A percentile compares a stretch with the other conserved stretches of the same genome.
Conservation (phyloP, 1,140 invertebrate species). For the Medauroidea extradentata region DNA sequence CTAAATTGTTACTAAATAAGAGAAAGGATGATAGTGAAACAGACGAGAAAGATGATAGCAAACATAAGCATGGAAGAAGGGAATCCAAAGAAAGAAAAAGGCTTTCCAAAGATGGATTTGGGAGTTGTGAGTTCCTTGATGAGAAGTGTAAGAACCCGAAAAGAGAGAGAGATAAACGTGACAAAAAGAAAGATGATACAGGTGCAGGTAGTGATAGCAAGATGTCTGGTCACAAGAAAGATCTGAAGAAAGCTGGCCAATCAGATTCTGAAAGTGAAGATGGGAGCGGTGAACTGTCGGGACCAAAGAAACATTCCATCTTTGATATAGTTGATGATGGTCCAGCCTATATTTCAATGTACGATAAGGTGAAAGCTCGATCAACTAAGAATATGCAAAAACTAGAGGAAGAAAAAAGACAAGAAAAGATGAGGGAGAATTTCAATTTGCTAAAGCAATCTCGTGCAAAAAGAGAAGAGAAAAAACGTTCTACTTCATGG, state of each 20-base stretch:
- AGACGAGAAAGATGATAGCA: conserved; percentile 25
- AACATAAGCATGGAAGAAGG: conserved; percentile 24
- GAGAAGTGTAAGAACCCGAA: conserved; percentile 2
- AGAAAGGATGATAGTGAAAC: conserved; percentile 14
- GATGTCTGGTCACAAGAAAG: too few relatives aligned
- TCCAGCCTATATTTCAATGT: conserved; percentile 94
- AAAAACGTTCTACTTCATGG: conserved; percentile 81
- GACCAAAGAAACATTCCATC: conserved; percentile 83
- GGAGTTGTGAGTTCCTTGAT: conserved; percentile 14
- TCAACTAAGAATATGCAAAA: conserved; percentile 91
- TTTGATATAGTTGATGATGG: conserved; percentile 88
- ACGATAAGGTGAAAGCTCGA: conserved; percentile 95
- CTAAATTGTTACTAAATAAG: conserved; percentile 4
- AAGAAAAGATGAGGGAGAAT: conserved; percentile 82
- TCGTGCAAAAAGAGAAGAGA: conserved; percentile 75
- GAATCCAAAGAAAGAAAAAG: conserved; percentile 21
- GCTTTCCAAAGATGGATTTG: conserved; percentile 18
- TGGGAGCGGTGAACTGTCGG: conserved; percentile 63
- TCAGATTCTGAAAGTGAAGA: conserved; percentile 49
- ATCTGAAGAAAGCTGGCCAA: conserved; percentile 25
- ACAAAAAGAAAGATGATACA: conserved; percentile 25
- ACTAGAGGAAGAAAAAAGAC: conserved; percentile 80
- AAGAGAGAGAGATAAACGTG: conserved; percentile 13
- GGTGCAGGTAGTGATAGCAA: conserved; percentile 14
- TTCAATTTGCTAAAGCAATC: conserved; percentile 85